Evolutionary conservation across 2,113 vertebrate genomes (phyloP).

Genomic region (Lophius piscatorius): DNA sequence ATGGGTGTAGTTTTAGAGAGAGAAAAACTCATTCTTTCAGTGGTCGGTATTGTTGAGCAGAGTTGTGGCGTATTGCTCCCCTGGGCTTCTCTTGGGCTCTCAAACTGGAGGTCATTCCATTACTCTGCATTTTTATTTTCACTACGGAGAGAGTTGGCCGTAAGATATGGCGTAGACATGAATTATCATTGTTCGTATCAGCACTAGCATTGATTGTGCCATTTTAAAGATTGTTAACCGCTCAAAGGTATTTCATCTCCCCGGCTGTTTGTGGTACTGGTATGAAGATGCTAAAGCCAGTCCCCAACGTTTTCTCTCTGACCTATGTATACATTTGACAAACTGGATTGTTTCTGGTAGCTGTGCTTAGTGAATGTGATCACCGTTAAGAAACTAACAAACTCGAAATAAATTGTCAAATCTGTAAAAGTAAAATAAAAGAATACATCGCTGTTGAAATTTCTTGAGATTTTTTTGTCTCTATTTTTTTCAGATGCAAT

Average conservation of each 20-base stretch:
- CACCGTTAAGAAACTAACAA: constrained; percentile 84
- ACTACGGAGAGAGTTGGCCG: constrained; percentile 41
- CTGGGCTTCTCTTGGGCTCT: constrained; percentile 35
- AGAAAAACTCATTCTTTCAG: not conserved
- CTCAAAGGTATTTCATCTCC: not conserved
- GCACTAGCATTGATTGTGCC: constrained; percentile 48
- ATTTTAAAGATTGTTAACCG: constrained; percentile 36
- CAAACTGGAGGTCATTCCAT: constrained; percentile 30
- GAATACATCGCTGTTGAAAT: constrained; percentile 68
- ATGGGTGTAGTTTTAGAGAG: constrained; percentile 25
- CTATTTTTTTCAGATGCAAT: not conserved
- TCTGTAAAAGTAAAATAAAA: constrained; percentile 91
- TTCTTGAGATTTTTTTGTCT: not conserved
- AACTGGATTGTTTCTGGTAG: constrained; percentile 83
- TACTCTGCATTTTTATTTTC: constrained; percentile 24
- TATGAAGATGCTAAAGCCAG: constrained; percentile 33
- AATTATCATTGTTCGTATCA: constrained; percentile 55
- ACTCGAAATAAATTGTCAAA: constrained; percentile 87
- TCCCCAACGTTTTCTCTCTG: constrained; percentile 39
- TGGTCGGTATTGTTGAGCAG: constrained; percentile 10
- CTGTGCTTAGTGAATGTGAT: constrained; percentile 89
- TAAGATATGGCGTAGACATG: constrained; percentile 51
- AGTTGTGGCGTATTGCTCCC: constrained; percentile 17
- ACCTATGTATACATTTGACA: constrained; percentile 64
- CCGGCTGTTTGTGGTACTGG: constrained; percentile 45